Evolutionary conservation across 2,888 invertebrate genomes (phyloP).

Genomic region (Brenthis daphne): DNA sequence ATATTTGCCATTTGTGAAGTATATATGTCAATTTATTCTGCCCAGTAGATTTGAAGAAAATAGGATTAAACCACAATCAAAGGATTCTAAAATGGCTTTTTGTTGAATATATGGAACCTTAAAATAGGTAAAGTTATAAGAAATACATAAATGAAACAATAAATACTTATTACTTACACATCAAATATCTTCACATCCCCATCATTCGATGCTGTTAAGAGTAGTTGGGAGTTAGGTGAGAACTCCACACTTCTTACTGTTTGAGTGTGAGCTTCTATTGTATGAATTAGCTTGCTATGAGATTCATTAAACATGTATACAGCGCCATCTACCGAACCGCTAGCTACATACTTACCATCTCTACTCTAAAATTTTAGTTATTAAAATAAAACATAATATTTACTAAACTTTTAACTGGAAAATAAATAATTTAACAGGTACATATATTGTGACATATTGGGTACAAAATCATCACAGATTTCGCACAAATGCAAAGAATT

Average conservation of each 20-base stretch:
- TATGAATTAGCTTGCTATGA: constrained; percentile 91
- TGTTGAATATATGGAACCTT: no score
- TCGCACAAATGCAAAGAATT: no score
- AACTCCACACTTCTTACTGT: constrained; percentile 94
- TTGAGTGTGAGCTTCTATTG: constrained; percentile 96
- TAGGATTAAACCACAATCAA: no score
- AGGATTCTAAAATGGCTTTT: no score
- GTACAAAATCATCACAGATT: no score
- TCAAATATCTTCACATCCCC: constrained; percentile 96
- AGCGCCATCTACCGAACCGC: constrained; percentile 96
- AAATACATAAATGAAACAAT: constrained; percentile 16
- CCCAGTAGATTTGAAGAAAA: no score
- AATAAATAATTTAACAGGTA: no score
- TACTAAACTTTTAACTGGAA: no score
- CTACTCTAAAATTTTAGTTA: constrained; percentile 86
- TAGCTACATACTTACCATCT: constrained; percentile 95
- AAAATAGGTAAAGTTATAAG: neutral
- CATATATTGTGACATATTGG: no score
- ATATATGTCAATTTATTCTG: no score
- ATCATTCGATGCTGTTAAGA: constrained; percentile 96
- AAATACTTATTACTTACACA: constrained; percentile 91
- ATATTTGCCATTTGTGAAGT: no score
- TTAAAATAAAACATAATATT: no score
- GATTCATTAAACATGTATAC: constrained; percentile 96
- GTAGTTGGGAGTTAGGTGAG: constrained; percentile 93